Conservation (phyloP, 2,113 vertebrate genomes). For the Oreochromis aureus region DNA sequence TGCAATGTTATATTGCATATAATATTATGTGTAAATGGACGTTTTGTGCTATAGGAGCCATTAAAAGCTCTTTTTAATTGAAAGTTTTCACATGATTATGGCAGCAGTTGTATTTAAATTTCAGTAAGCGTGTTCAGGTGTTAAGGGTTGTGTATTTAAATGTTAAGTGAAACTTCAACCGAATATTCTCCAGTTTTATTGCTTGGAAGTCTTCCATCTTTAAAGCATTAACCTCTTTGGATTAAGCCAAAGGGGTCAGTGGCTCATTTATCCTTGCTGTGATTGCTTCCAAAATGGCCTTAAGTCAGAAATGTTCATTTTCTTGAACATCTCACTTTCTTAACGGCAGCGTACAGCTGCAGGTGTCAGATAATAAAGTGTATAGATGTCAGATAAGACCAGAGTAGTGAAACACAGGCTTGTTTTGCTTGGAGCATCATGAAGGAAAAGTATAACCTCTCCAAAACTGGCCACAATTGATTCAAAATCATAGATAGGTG, state of each 20-base stretch:
- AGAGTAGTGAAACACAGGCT: background rate
- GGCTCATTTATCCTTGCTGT: conserved; percentile 4
- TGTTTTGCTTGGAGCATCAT: background rate
- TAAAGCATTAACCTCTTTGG: conserved; percentile 45
- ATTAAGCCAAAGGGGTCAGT: conserved; percentile 39
- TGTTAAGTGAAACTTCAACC: background rate
- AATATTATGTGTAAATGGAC: background rate
- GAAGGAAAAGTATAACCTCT: background rate
- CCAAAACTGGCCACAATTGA: background rate
- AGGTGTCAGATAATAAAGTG: conserved; percentile 30
- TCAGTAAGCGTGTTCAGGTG: background rate
- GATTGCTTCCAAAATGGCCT: conserved; percentile 20
- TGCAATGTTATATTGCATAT: background rate
- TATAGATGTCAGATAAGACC: conserved; percentile 13
- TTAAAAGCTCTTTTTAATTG: background rate
- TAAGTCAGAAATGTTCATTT: background rate
- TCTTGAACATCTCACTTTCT: conserved; percentile 1
- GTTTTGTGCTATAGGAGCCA: background rate
- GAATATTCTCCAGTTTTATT: conserved; percentile 4
- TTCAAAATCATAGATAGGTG: background rate
- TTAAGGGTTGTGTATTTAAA: background rate
- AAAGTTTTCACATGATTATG: background rate
- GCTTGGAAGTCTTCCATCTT: conserved; percentile 9
- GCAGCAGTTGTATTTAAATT: background rate
- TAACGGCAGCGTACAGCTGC: background rate